Percentiles rank a stretch among this genome's conserved stretches.
Conservation (phyloP, 1,140 invertebrate species). For the Neodiprion lecontei region DNA sequence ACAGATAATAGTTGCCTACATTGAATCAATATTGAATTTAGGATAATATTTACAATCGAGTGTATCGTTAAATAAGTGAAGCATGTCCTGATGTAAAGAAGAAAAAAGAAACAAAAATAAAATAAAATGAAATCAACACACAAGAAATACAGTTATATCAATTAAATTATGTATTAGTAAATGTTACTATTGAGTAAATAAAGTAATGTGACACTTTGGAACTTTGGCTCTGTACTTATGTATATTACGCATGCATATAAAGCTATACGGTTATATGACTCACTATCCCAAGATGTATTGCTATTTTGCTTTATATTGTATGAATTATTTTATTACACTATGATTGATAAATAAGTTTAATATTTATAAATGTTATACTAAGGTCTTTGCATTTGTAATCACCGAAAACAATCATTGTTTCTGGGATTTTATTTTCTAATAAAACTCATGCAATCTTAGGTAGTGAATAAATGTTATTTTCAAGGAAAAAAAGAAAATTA, state of each 20-base stretch:
- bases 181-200: slow-evolving; percentile 62
- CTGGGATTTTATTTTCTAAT: not conserved
- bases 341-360: not conserved
- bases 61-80: slow-evolving; percentile 56
- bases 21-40: slow-evolving; percentile 54
- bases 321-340: not conserved
- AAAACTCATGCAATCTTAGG: not conserved
- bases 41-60: slow-evolving; percentile 55
- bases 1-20: slow-evolving; percentile 60
- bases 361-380: not conserved
- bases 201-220: slow-evolving; percentile 60
- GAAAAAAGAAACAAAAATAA: slow-evolving; percentile 22
- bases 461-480: not conserved
- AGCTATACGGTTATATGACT: not conserved
- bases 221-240: slow-evolving; percentile 42
- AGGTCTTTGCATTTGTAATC: not conserved
- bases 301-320: not conserved
- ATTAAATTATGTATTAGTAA: slow-evolving; percentile 63
- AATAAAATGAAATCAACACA: slow-evolving; percentile 13
- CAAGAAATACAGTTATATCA: slow-evolving; percentile 54
- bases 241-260: no score
- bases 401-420: not conserved
- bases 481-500: no score
- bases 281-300: not conserved
- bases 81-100: slow-evolving; percentile 60